These are phyloP conservation scores for Calephelis nemesis DNA, from an alignment of 1,140 invertebrate species.

Conservation along the genomic window DNA sequence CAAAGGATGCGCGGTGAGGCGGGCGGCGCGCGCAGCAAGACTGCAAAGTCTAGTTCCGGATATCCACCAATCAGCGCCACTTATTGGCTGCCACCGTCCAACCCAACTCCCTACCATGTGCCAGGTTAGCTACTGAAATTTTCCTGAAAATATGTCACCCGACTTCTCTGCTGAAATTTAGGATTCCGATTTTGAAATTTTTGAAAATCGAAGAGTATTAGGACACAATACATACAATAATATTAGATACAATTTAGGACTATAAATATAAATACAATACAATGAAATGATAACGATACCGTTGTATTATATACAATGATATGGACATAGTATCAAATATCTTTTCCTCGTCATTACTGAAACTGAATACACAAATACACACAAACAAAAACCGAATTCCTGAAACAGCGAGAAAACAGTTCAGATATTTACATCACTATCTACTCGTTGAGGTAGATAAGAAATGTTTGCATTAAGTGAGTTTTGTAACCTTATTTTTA, in stretches of 20 bases:
- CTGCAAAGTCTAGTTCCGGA: constrained; percentile 61
- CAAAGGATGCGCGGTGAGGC: constrained; percentile 72
- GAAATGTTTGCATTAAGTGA: background rate
- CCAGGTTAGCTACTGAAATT: constrained; percentile 80
- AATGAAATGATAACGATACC: no score
- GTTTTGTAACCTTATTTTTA: background rate
- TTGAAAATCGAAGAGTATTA: background rate
- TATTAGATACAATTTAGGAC: no score
- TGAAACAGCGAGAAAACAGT: background rate
- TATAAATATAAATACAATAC: no score
- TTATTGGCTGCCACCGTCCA: constrained; percentile 88
- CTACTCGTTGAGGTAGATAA: background rate
- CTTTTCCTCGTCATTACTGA: background rate
- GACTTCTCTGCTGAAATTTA: background rate
- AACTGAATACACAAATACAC: background rate
- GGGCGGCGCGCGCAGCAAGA: constrained; percentile 66
- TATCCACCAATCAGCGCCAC: constrained; percentile 89
- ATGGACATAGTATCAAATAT: background rate
- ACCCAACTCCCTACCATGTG: constrained; percentile 86
- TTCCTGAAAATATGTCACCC: constrained; percentile 1
- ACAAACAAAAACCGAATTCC: background rate
- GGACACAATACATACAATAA: no score
- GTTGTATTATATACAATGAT: no score
- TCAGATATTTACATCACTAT: constrained; percentile 6
- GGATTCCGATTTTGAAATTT: background rate